Evolutionary conservation across 2,113 vertebrate genomes (phyloP).

Genomic region (Bombycilla garrulus): DNA sequence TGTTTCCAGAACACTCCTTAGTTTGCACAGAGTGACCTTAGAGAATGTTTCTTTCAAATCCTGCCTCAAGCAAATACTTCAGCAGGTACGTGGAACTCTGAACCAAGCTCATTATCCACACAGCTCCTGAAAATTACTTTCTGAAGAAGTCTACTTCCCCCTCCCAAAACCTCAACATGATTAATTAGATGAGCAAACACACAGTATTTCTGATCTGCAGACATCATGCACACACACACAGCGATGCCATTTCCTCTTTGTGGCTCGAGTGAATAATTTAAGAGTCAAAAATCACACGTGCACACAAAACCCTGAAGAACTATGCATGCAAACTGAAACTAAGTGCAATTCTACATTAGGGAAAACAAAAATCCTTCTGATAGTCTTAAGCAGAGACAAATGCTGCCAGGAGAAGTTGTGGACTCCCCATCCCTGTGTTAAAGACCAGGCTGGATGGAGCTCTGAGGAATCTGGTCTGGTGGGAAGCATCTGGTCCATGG

Average conservation of each 20-base stretch:
- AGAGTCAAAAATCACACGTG: not conserved
- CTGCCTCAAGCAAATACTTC: not conserved
- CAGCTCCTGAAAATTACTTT: not conserved
- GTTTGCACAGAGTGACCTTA: not conserved
- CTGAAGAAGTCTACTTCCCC: not conserved
- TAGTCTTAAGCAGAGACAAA: not conserved
- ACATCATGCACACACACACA: not conserved
- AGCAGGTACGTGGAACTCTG: not conserved
- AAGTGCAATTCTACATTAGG: not conserved
- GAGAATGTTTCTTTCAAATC: not conserved
- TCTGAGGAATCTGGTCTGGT: not conserved
- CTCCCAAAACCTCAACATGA: not conserved
- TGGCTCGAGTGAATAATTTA: fast-evolving
- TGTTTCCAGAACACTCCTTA: not conserved
- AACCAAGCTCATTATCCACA: not conserved
- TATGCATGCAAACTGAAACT: not conserved
- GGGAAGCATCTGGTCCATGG: not conserved
- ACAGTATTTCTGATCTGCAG: not conserved
- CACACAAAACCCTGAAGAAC: not conserved
- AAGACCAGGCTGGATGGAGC: not conserved
- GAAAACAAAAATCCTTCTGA: not conserved
- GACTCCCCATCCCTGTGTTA: not conserved
- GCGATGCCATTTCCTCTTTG: not conserved
- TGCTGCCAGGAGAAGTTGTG: not conserved
- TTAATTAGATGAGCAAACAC: not conserved